These are phyloP conservation scores for Stichopus chloronotus DNA, from an alignment of 35 echinoderm and acorn worm species.

Conservation along the genomic window DNA sequence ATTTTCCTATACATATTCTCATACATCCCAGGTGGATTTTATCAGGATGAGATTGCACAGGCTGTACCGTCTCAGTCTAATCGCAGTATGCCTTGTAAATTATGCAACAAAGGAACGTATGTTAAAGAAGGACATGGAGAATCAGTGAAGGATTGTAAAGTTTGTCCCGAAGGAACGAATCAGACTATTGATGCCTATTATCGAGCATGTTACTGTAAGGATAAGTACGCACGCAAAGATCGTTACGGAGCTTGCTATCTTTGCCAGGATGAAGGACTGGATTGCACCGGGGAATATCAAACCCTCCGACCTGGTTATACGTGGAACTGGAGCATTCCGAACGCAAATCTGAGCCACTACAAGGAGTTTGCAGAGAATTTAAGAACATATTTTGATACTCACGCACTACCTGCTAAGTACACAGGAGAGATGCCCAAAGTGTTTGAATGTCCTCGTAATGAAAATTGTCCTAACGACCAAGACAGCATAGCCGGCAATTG, in stretches of 20 bases:
- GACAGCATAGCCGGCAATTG: slow-evolving; percentile 25
- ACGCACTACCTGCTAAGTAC: background rate
- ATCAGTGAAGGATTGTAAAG: slow-evolving; percentile 32
- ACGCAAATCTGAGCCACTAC: slow-evolving; percentile 6
- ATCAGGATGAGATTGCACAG: slow-evolving; percentile 50
- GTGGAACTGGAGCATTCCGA: slow-evolving; percentile 42
- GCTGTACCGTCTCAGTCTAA: background rate
- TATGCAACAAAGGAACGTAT: slow-evolving; percentile 55
- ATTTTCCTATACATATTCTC: background rate
- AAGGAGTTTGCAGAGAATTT: slow-evolving; percentile 40
- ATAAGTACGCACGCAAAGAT: slow-evolving; percentile 27
- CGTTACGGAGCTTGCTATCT: slow-evolving; percentile 30
- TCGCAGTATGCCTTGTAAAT: slow-evolving; percentile 13
- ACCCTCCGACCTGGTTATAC: slow-evolving; percentile 21
- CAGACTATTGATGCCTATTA: slow-evolving; percentile 15
- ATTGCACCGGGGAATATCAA: slow-evolving; percentile 54
- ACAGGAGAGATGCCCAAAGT: background rate
- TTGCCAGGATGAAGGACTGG: slow-evolving; percentile 36
- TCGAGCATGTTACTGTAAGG: slow-evolving; percentile 57
- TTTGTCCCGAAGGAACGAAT: slow-evolving; percentile 63
- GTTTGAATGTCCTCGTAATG: slow-evolving; percentile 6
- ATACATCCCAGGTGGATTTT: slow-evolving; percentile 55
- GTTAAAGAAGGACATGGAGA: background rate
- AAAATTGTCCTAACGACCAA: background rate
- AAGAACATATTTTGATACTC: background rate